A percentile compares a stretch with the other conserved stretches of the same genome.
phyloP scores from a whole-genome alignment of 2,113 vertebrate species.

The Ifrita kowaldi region DNA sequence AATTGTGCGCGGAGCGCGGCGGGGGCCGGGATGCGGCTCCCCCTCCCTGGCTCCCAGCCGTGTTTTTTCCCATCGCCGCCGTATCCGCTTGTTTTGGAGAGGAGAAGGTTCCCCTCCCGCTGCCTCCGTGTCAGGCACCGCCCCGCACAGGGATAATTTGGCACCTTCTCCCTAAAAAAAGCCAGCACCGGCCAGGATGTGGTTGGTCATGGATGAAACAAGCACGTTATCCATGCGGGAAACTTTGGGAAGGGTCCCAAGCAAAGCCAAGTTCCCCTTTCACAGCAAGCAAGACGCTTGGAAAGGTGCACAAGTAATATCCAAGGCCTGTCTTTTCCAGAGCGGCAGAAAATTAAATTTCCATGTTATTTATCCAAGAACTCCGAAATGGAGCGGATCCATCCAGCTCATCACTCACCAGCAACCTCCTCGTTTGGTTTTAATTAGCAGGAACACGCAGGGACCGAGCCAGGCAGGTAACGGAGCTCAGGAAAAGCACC shows the following conservation, averaged over 20 bases:
- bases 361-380: background rate
- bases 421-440: background rate
- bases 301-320: background rate
- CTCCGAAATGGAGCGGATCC: background rate
- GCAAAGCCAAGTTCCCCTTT: background rate
- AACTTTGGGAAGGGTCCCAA: background rate
- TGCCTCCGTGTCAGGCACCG: background rate
- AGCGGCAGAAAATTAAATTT: background rate
- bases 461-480: background rate
- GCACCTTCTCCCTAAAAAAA: background rate
- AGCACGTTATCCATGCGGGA: accelerated
- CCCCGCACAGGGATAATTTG: background rate
- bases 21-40: background rate
- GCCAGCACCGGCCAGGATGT: accelerated
- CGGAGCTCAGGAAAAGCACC: background rate
- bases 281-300: background rate
- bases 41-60: background rate
- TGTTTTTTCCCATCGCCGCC: background rate
- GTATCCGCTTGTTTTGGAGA: background rate
- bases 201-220: background rate
- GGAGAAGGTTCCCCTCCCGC: background rate
- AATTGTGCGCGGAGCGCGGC: accelerated
- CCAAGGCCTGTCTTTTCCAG: background rate
- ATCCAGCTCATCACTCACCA: background rate
- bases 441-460: background rate